Conservation (phyloP, 2,888 invertebrate genomes). For the Blastobasis lacticolella region DNA sequence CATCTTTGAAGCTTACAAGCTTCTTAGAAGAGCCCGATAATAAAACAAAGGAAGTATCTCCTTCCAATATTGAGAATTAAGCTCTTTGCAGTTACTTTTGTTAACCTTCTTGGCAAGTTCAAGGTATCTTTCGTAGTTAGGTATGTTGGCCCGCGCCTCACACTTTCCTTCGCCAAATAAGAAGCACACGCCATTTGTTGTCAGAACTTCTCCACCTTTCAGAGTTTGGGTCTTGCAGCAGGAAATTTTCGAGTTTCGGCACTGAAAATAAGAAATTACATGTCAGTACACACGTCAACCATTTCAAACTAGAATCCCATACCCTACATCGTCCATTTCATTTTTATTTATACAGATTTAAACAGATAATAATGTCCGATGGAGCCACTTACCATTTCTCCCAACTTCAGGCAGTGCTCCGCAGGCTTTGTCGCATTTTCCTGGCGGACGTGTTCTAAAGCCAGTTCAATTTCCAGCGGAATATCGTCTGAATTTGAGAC, state of each 20-base stretch:
- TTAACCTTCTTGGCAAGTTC: background rate
- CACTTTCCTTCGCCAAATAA: background rate
- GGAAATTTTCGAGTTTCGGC: background rate
- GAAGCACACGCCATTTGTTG: background rate
- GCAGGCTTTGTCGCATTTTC: background rate
- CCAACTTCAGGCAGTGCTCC: background rate
- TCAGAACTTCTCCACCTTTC: background rate
- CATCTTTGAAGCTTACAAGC: background rate
- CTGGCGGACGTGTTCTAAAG: background rate
- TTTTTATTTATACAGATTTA: no score
- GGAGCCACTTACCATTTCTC: background rate
- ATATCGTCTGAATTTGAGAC: background rate
- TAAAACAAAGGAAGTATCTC: background rate
- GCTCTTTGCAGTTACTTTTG: background rate
- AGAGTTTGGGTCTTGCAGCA: background rate
- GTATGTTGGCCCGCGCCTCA: background rate
- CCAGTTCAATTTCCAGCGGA: background rate
- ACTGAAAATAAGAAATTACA: background rate
- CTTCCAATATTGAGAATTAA: background rate
- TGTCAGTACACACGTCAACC: no score
- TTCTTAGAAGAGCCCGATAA: background rate
- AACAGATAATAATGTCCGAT: background rate
- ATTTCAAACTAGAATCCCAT: no score
- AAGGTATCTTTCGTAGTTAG: background rate
- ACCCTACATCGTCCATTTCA: no score